Percentiles rank a stretch among this genome's conserved stretches.
Conservation (phyloP, 2,113 vertebrate species). For the Canis aureus region DNA sequence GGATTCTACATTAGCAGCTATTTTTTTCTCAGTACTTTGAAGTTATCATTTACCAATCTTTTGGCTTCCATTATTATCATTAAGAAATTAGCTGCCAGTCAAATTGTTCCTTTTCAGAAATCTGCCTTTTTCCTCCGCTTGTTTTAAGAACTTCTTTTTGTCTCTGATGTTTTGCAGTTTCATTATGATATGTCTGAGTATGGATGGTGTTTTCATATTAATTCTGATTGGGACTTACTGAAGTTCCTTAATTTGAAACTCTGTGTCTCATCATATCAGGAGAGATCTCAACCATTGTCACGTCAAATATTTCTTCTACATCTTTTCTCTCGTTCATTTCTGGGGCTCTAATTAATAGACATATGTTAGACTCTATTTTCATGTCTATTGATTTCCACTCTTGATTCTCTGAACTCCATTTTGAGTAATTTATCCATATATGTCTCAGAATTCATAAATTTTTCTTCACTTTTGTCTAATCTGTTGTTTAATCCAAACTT, state of each 20-base stretch:
- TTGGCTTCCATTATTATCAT: background rate
- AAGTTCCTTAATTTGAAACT: background rate
- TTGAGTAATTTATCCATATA: background rate
- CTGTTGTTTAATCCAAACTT: background rate
- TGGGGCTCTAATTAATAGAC: background rate
- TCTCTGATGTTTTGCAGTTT: background rate
- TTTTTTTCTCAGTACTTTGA: background rate
- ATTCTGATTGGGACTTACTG: background rate
- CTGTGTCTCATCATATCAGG: background rate
- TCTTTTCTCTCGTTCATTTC: constrained; percentile 13
- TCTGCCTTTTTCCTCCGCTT: background rate
- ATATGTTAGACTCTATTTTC: background rate
- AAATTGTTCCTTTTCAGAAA: background rate
- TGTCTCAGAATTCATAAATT: background rate
- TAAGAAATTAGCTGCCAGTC: background rate
- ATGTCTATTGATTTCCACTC: background rate
- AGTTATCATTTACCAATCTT: background rate
- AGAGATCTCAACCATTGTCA: background rate
- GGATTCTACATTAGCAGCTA: background rate
- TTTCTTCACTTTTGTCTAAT: constrained; percentile 30
- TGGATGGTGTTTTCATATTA: background rate
- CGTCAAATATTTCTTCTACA: constrained; percentile 28
- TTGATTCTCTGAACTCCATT: background rate
- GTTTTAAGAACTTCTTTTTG: background rate
- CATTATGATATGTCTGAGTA: background rate